Evolutionary conservation across 1,140 invertebrate genomes (phyloP), one percentile per base, ranked within the genome.

Genomic region (Grapholita molesta): DNA sequence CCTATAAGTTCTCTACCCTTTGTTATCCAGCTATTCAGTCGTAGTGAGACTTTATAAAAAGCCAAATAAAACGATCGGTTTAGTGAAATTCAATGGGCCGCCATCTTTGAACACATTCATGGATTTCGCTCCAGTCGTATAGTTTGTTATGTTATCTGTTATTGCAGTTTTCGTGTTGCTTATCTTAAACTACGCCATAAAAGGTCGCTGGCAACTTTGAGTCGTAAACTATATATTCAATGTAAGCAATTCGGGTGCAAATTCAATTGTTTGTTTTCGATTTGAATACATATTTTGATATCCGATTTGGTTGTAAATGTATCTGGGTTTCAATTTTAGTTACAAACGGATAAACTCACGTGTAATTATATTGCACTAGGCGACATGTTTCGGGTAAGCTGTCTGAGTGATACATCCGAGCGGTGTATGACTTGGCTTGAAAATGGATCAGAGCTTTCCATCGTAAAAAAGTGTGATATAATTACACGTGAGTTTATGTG

Each of bases 81-180:
- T 48, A 12, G 12, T 23, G 1, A 52, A 12, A 30, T 12, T 15
- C 12, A 8, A 28, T 9, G 15, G 24, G 55, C 55, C 30, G 12
- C 2, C 12, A 48, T 48, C 28, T 28, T 25, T 28, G 7, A 11
- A 4, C 11, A 2, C 3, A 21, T 12, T 57, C 53, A 0, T 28
- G 53, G 55, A 30, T 61, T 57, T 61, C 28, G n/a, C 55, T 1
- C n/a, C 24, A 25, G 28, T 28, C 24, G 24, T 48, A 30, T 61
- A 61, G 55, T 61, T 61, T 28, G 55, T 61, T 30, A 61, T 61
- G 11, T 25, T 61, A 61, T 61, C 55, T 61, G 55, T 61, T 61
- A 61, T 61, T 61, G 55, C 55, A 61, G 55, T 61, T 61, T 61
- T 61, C 55, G 24, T 57, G 24, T 57, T 30, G 55, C 24, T 61